These are phyloP conservation scores for Pagrus major DNA, from an alignment of 2,113 vertebrate genomes.

Conservation along the genomic window DNA sequence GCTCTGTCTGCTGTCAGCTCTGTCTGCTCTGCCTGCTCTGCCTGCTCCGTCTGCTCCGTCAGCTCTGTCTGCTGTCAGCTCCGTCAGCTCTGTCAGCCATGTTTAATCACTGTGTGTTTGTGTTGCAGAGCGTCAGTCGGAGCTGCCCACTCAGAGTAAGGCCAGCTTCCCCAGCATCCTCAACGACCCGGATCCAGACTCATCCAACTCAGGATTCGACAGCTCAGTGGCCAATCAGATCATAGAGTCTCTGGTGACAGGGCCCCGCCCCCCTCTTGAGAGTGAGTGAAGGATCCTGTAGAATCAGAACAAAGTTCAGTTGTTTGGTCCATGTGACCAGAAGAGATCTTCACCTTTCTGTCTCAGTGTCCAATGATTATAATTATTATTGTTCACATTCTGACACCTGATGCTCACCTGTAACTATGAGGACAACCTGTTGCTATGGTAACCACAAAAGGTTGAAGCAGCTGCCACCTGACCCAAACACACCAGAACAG, in stretches of 20 bases:
- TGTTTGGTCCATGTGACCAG: no score
- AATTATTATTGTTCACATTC: slow-evolving; percentile 30
- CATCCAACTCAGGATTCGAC: slow-evolving; percentile 97
- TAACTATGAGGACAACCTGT: slow-evolving; percentile 16
- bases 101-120: slow-evolving; percentile 10
- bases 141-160: slow-evolving; percentile 97
- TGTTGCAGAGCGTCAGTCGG: slow-evolving; percentile 93
- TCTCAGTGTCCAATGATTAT: slow-evolving; percentile 19
- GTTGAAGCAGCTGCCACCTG: neutral
- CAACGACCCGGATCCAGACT: slow-evolving; percentile 97
- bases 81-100: no score
- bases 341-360: no score
- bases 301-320: no score
- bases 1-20: no score
- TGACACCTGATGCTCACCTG: neutral
- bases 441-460: neutral
- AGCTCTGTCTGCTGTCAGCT: no score
- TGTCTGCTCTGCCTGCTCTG: no score
- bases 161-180: slow-evolving; percentile 98
- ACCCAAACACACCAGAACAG: neutral
- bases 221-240: slow-evolving; percentile 98
- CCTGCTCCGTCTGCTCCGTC: no score
- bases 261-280: slow-evolving; percentile 96
- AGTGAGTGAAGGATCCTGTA: no score
- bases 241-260: slow-evolving; percentile 96